Base-by-base conservation (phyloP, 2,888 invertebrate genomes). In the Mimachlamys varia region DNA sequence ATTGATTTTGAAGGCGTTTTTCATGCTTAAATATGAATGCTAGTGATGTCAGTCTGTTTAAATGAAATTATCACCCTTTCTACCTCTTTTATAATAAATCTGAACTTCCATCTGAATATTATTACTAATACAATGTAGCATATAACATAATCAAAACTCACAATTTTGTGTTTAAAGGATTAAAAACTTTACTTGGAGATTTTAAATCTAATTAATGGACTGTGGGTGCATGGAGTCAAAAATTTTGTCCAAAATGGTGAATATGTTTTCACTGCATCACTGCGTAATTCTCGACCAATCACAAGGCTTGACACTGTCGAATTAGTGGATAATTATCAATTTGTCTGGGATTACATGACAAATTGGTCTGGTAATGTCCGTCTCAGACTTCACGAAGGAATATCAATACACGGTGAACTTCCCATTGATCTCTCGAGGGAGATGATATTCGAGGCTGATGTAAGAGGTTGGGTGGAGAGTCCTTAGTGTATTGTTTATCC, bases 261-360 rank as follows among this genome's bases (percentile, higher is more conserved):
- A 76, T 12, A 5, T 33, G 33, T 76, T 44, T 76, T 76, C 33
- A 76, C 76, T 76, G 76, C 76, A 1, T 5, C 76, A 27, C 76
- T 76, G 12, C 76, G 33, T 10, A 76, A 27, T 13, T 10, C 13
- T 33, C 33, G 13, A 33, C 33, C 76, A 76, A 76, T 76, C 62
- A 27, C 15, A 33, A 76, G 19, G 33, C 76, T 0, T 19, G 33
- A 33, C 76, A 76, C 58, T 27, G n/a, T n/a, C 33, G 76, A 76
- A 76, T 76, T 33, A 76, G 27, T 76, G 76, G 76, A 76, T 33
- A 76, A 76, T 76, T 76, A 76, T 33, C 76, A 76, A 76, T 33
- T 76, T 27, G 76, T 76, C 76, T 76, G 76, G 76, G 7, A 33
- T 76, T 33, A 33, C 76, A 33, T 76, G 76, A 76, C 27, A 76